A percentile compares a stretch with the other conserved stretches of the same genome.
Conservation (phyloP, 2,113 vertebrate genomes). For the Xiphophorus maculatus region DNA sequence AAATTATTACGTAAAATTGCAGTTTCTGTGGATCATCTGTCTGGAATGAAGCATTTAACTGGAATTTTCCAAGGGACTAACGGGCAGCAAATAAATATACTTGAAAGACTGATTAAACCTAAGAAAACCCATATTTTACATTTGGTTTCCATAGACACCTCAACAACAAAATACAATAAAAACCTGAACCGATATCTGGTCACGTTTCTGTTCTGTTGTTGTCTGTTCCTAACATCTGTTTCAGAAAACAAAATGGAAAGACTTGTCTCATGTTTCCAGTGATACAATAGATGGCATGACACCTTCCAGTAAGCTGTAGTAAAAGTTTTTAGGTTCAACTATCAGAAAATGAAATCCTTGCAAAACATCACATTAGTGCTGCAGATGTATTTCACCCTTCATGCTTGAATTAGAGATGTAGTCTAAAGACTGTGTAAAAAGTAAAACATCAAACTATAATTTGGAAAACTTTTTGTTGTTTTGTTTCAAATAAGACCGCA, state of each 20-base stretch:
- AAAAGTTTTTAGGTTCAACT: not conserved
- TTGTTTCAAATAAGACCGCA: not conserved
- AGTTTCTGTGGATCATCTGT: not conserved
- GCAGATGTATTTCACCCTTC: not conserved
- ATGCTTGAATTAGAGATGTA: not conserved
- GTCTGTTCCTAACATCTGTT: constrained; percentile 63
- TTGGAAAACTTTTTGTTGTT: not conserved
- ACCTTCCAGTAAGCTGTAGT: constrained; percentile 22
- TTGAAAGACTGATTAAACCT: not conserved
- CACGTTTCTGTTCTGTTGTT: constrained; percentile 44
- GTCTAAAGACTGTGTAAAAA: not conserved
- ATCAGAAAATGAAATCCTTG: not conserved
- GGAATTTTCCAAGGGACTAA: not conserved
- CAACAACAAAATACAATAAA: constrained; percentile 48
- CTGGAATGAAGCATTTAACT: not conserved
- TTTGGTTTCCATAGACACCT: constrained; percentile 57
- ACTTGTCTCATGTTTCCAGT: constrained; percentile 70
- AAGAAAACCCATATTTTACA: constrained; percentile 3
- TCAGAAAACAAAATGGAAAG: constrained; percentile 69
- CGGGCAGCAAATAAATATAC: not conserved
- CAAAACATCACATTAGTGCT: not conserved
- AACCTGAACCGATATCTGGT: constrained; percentile 41
- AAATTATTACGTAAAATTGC: not conserved
- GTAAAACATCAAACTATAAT: not conserved
- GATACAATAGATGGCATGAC: constrained; percentile 57